A percentile compares a stretch with the other conserved stretches of the same genome.
phyloP scores from a whole-genome alignment of 2,797 vertebrate genomes.

The Gymnocypris eckloni region DNA sequence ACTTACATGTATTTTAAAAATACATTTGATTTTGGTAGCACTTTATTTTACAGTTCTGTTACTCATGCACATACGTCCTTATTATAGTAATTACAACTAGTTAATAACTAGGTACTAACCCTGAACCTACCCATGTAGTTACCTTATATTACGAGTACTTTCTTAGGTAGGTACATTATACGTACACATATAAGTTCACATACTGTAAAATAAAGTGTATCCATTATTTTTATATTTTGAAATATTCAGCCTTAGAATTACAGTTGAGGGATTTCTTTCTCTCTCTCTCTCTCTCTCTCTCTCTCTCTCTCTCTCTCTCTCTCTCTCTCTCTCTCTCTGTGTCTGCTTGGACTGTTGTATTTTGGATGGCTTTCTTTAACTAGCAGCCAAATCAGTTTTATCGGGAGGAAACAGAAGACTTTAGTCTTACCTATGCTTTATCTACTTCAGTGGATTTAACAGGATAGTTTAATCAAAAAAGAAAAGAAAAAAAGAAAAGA shows the following conservation, averaged over 20 bases:
- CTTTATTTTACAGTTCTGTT: no score
- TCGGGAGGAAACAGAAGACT: slow-evolving; percentile 2
- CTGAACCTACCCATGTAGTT: no score
- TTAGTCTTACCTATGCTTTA: not conserved
- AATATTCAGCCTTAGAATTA: not conserved
- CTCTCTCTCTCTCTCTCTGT: not conserved
- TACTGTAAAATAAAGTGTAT: no score
- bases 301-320: not conserved
- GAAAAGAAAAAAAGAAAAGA: no score
- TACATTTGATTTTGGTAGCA: no score
- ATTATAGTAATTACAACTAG: no score
- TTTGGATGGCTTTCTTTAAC: not conserved
- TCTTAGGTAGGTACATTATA: no score
- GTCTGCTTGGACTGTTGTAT: not conserved
- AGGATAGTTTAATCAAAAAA: not conserved
- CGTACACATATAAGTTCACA: no score
- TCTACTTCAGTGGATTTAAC: slow-evolving; percentile 1
- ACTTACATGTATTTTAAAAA: not conserved
- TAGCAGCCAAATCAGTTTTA: slow-evolving; percentile 27
- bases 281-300: not conserved
- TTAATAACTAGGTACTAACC: no score
- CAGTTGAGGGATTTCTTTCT: not conserved
- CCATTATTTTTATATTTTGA: not conserved
- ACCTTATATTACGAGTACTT: no score
- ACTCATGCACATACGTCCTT: no score